Percentiles rank a stretch among this genome's conserved stretches.
These are phyloP conservation scores for Dermatemys mawii DNA, from an alignment of 2,113 vertebrate species.

Conservation along the genomic window DNA sequence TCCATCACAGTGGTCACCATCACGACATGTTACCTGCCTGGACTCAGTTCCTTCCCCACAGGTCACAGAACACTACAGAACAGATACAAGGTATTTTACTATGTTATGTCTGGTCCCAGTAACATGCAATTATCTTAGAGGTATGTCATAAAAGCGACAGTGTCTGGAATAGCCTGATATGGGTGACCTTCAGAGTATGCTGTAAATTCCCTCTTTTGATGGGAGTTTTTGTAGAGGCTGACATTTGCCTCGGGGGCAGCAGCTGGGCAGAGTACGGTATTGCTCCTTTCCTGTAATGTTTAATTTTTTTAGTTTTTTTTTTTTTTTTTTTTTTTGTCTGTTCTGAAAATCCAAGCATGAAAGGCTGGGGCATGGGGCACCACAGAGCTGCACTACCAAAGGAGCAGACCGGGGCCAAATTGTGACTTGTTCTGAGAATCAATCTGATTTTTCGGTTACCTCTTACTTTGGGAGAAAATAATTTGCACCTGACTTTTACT, in stretches of 20 bases:
- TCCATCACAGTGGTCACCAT: slow-evolving; percentile 85
- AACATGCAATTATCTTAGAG: fast-evolving
- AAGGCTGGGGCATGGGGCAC: neutral
- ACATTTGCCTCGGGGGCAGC: fast-evolving
- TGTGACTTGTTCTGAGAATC: neutral
- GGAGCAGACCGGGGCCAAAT: neutral
- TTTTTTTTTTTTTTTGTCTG: neutral
- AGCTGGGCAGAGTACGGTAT: neutral
- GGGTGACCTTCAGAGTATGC: neutral
- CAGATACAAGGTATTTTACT: neutral
- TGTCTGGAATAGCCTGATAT: fast-evolving
- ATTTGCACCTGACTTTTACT: neutral
- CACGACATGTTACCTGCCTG: slow-evolving; percentile 86
- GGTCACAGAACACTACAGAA: slow-evolving; percentile 89
- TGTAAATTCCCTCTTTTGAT: neutral
- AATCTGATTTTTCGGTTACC: neutral
- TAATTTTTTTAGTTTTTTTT: neutral
- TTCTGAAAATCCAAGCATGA: neutral
- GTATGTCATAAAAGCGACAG: fast-evolving
- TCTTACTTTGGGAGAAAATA: neutral
- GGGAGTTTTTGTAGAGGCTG: fast-evolving
- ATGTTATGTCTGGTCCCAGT: fast-evolving
- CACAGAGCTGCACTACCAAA: neutral
- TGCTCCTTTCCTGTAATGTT: neutral
- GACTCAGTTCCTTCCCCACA: slow-evolving; percentile 91